A percentile compares a stretch with the other conserved stretches of the same genome.
These are phyloP conservation scores for Ceratosolen solmsi DNA, from an alignment of 1,140 invertebrate species.

Conservation along the genomic window DNA sequence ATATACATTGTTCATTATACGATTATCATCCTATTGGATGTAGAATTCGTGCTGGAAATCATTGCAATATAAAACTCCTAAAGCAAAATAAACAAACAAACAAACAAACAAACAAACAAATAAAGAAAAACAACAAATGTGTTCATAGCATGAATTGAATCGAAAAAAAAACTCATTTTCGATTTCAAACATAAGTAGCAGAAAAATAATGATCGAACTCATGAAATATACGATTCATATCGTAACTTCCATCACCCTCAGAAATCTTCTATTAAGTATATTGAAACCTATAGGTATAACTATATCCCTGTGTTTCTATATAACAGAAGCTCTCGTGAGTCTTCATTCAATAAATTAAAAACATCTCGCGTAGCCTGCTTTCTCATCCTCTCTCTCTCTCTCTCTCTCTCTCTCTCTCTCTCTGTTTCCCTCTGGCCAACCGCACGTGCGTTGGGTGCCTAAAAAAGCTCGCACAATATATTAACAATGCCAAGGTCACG, in stretches of 20 bases:
- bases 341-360: slow-evolving; percentile 19
- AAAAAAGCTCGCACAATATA: slow-evolving; percentile 7
- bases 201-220: not conserved
- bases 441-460: not conserved
- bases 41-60: not conserved
- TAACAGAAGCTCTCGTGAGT: not conserved
- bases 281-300: not conserved
- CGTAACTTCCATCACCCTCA: not conserved
- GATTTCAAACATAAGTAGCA: not conserved
- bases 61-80: not conserved
- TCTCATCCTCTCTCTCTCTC: not conserved
- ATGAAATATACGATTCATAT: not conserved
- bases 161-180: not conserved
- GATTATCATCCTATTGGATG: not conserved
- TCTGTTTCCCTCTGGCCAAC: not conserved
- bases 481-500: slow-evolving; percentile 25
- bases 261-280: not conserved
- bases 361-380: slow-evolving; percentile 8
- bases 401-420: not conserved
- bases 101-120: too few relatives aligned
- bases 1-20: not conserved
- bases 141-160: not conserved
- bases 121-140: not conserved
- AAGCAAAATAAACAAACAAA: too few relatives aligned
- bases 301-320: not conserved